Evolutionary conservation across 2,113 vertebrate species (phyloP), one percentile per base, ranked within the genome.

Genomic region (Aptenodytes patagonicus): DNA sequence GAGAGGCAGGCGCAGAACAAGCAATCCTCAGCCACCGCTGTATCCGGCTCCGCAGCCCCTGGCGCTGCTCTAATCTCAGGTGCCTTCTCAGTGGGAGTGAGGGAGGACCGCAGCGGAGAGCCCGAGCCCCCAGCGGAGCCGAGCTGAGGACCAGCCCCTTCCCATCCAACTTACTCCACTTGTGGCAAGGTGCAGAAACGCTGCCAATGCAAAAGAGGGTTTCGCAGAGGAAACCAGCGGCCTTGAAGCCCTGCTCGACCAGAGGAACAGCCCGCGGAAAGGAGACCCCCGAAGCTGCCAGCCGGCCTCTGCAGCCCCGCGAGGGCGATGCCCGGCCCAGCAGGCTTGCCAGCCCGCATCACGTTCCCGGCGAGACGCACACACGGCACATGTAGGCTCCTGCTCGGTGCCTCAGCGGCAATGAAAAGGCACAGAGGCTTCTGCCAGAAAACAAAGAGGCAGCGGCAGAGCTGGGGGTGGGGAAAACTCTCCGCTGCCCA

Each of bases 381-480:
- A 83, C 62, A 68, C 86, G n/a, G 92, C 96, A 94, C 96, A 95
- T 68, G 96, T 25, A 95, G 81, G 57, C 92, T 91, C 90, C 94
- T 91, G 96, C 83, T 95, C 89, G 25, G 95, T 89, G 89, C 83
- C 96, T 97, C 95, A 66, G 76, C 65, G 12, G 92, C 89, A 65
- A 94, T 91, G 93, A 95, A 91, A 92, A 94, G 94, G 92, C 96
- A 94, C 87, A 31, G 97, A 96, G 94, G 94, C 92, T 96, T 95
- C 96, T 94, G 93, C 89, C 93, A 97, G 95, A 95, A 97, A 96
- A 97, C 97, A 97, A 96, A 96, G 97, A 95, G 61, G 95, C 84
- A 90, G 96, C 92, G 54, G 93, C 95, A 87, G 89, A 92, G 93
- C 90, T 96, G 90, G 95, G 92, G 94, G 95, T 94, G 97, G 95